A percentile compares a stretch with the other conserved stretches of the same genome.
Conservation (phyloP, 2,888 invertebrate genomes). For the Caenorhabditis parvicauda region DNA sequence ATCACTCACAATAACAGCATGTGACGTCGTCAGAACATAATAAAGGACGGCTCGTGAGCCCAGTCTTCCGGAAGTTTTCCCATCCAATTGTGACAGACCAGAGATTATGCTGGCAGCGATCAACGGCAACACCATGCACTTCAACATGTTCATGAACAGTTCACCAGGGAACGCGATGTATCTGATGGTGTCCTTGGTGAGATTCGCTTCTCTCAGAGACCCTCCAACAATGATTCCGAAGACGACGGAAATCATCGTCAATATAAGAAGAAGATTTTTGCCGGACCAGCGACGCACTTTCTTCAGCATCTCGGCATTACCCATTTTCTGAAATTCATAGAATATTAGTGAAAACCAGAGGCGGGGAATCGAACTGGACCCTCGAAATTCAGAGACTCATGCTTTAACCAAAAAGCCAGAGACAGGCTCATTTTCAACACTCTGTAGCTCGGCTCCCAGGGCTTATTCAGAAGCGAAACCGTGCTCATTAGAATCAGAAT, state of each 20-base stretch:
- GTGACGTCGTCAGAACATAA: conserved; percentile 71
- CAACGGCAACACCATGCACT: conserved; percentile 73
- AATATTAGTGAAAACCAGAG: neutral
- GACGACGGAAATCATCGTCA: conserved; percentile 35
- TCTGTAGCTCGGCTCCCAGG: too few species aligned
- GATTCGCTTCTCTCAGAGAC: conserved; percentile 20
- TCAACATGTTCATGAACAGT: conserved; percentile 72
- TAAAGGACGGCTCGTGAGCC: conserved; percentile 71
- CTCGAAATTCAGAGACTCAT: too few species aligned
- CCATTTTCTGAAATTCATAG: conserved; percentile 2
- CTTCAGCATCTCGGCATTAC: conserved; percentile 6
- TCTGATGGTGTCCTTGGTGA: conserved; percentile 30
- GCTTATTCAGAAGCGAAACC: too few species aligned
- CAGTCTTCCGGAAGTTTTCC: conserved; percentile 71
- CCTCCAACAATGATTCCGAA: conserved; percentile 33
- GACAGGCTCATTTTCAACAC: too few species aligned
- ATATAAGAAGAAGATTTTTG: conserved; percentile 29
- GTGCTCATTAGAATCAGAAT: too few species aligned
- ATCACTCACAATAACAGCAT: conserved; percentile 68
- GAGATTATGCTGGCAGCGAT: conserved; percentile 72
- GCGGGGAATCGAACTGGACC: neutral
- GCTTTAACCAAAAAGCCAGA: too few species aligned
- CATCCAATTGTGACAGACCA: conserved; percentile 72
- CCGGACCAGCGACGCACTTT: conserved; percentile 20
- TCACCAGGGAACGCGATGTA: conserved; percentile 73